phyloP scores from a whole-genome alignment of 1,140 invertebrate species.

The Metaphire vulgaris region DNA sequence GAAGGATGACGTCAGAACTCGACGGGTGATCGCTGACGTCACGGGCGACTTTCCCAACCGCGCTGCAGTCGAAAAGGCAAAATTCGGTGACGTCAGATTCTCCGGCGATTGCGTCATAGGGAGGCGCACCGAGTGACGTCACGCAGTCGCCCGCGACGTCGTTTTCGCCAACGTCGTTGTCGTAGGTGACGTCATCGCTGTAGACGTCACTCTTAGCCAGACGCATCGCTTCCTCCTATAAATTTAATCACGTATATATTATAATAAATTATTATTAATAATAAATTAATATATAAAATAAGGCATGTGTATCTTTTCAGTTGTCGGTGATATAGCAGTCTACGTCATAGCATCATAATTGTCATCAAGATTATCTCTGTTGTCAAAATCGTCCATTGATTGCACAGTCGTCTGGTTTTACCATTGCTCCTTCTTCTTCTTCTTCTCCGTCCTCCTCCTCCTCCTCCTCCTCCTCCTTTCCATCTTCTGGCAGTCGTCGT shows the following conservation, averaged over 20 bases:
- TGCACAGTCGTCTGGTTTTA: not conserved
- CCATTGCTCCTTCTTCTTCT: constrained; percentile 58
- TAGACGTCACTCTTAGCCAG: no score
- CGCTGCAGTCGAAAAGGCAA: not conserved
- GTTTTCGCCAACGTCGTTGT: no score
- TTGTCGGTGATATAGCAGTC: no score
- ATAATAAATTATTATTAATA: not conserved
- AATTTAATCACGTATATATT: not conserved
- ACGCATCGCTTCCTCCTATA: no score
- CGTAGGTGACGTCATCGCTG: no score
- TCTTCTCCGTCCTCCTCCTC: no score
- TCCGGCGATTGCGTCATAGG: not conserved
- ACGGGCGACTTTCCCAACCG: not conserved
- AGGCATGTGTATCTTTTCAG: no score
- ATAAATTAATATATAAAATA: no score
- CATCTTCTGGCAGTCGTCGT: constrained; percentile 96
- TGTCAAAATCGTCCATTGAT: not conserved
- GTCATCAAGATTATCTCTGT: not conserved
- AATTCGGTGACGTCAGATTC: not conserved
- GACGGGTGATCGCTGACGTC: not conserved
- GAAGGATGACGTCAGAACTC: no score
- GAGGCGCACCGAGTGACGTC: not conserved
- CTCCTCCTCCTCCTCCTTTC: constrained; percentile 94
- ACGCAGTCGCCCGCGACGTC: no score
- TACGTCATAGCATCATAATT: no score